These are phyloP conservation scores for Bothrops jararaca DNA, from an alignment of 2,113 vertebrate genomes.

Conservation along the genomic window DNA sequence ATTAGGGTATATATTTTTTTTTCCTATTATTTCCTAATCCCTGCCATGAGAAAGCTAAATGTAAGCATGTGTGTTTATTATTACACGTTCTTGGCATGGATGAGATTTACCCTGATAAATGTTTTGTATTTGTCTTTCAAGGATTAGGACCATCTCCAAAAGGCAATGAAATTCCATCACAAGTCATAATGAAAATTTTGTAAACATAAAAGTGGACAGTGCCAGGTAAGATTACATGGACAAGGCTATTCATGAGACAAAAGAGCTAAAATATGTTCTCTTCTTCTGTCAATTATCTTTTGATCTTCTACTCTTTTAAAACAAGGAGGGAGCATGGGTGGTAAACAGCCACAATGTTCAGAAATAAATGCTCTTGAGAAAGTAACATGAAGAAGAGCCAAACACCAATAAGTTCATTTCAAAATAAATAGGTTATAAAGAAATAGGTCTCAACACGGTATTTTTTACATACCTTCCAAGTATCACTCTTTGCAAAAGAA, in stretches of 20 bases:
- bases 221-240: not conserved
- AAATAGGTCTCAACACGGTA: not conserved
- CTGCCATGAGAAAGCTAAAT: too few relatives aligned
- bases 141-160: not conserved
- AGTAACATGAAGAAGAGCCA: not conserved
- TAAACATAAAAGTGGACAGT: not conserved
- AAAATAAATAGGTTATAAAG: not conserved
- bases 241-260: too few relatives aligned
- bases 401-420: not conserved
- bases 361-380: not conserved
- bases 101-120: too few relatives aligned
- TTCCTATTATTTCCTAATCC: too few relatives aligned
- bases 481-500: not conserved
- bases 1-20: not conserved
- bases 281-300: not conserved
- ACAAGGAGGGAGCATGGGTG: not conserved
- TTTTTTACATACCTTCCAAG: not conserved
- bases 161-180: not conserved
- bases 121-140: too few relatives aligned
- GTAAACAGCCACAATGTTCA: fast-evolving
- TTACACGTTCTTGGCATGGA: too few relatives aligned
- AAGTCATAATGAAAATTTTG: not conserved
- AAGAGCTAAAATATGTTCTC: too few relatives aligned
- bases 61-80: too few relatives aligned
- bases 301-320: not conserved